Evolutionary conservation across 2,113 vertebrate genomes (phyloP), one percentile per base, ranked within the genome.

Genomic region (Lota lota): DNA sequence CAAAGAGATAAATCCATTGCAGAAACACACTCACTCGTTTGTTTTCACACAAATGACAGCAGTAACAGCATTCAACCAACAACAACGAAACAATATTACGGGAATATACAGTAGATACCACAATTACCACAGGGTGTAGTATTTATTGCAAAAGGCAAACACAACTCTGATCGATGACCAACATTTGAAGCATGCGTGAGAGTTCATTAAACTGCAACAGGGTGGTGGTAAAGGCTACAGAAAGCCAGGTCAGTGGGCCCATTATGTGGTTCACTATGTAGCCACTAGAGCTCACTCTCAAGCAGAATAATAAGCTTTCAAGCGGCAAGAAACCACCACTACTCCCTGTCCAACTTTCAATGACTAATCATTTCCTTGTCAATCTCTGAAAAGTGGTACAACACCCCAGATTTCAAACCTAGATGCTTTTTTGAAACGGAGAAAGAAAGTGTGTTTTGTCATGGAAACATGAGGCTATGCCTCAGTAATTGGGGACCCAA

Each of bases 251-350:
- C 40, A 11, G 4, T 47, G 40, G 40, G 40, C 12, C 59, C 61
- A 24, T 21, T 82, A 82, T 86, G 85, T 85, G 64, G 75, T 92
- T 89, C 87, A 70, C 15, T 33, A 2, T 78, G 72, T 71, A 81
- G 75, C 90, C 90, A 91, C 91, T 90, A 91, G 91, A 90, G 90
- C 86, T 90, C 90, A 91, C 88, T 89, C 87, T 90, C 84, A 81
- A 91, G 88, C 91, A 91, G 87, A 90, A 85, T 64, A 88, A 84
- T 61, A 28, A 21, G 59, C 57, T 59, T 47, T 47, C 15, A 40
- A 57, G 51, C 61, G 67, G 60, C 33, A 21, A 18, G 69, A 40
- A 19, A 64, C 69, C 58, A 19, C 67, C 69, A 72, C 19, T 21
- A 66, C 40, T 47, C 10, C 40, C 40, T 10, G 40, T 47, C 40